phyloP scores from a whole-genome alignment of 2,113 vertebrate genomes.

The Zosterops japonicus region DNA sequence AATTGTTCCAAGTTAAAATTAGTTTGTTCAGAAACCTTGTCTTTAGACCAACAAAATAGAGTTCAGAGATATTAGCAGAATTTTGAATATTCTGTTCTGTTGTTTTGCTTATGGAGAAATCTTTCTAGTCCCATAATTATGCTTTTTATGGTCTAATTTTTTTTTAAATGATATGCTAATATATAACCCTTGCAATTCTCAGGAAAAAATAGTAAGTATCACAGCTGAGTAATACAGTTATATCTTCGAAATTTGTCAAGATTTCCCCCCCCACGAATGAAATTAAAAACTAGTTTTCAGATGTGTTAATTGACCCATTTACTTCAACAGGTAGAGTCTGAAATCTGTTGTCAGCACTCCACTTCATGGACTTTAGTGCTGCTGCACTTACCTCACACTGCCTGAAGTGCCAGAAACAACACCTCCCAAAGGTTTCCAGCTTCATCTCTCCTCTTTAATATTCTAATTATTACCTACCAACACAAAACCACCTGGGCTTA shows the following conservation, averaged over 20 bases:
- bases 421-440: not conserved
- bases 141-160: not conserved
- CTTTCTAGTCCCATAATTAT: not conserved
- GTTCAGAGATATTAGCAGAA: not conserved
- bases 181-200: not conserved
- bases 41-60: not conserved
- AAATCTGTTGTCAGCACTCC: not conserved
- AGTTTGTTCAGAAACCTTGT: not conserved
- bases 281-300: not conserved
- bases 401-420: not conserved
- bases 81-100: not conserved
- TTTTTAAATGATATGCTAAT: not conserved
- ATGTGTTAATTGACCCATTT: not conserved
- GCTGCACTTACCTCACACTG: not conserved
- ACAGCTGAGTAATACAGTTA: not conserved
- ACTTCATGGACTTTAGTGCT: not conserved
- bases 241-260: not conserved
- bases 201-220: not conserved
- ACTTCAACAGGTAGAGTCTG: not conserved
- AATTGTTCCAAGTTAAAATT: not conserved
- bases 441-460: not conserved
- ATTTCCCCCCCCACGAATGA: not conserved
- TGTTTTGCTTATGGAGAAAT: not conserved
- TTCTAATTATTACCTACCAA: not conserved
- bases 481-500: not conserved